phyloP scores from a whole-genome alignment of 2,797 vertebrate species.

The Poeciliopsis turneri region DNA sequence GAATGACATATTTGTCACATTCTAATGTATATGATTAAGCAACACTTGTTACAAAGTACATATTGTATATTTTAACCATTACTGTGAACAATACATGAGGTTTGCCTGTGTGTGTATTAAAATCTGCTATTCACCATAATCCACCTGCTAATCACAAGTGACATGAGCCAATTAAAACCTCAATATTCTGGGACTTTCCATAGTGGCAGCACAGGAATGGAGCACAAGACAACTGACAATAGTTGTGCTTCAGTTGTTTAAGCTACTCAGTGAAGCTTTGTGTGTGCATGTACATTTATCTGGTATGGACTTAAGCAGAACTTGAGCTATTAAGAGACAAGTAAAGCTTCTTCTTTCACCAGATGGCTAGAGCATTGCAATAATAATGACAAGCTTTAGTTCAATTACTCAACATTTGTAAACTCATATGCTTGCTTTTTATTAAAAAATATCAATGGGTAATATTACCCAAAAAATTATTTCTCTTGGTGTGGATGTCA shows the following conservation, averaged over 20 bases:
- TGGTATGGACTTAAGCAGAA: no score
- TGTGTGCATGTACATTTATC: no score
- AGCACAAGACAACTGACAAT: no score
- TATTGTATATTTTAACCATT: background rate
- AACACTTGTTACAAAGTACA: background rate
- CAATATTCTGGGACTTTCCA: background rate
- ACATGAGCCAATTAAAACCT: background rate
- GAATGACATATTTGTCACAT: background rate
- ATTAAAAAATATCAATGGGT: background rate
- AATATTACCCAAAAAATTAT: background rate
- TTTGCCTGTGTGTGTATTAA: background rate
- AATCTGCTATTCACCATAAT: background rate
- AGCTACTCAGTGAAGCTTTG: no score
- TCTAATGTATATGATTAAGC: background rate
- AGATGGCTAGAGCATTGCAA: no score
- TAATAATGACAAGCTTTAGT: no score
- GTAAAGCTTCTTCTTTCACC: no score
- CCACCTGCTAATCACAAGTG: background rate
- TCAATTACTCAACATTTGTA: background rate
- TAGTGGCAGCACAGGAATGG: background rate
- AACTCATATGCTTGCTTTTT: background rate
- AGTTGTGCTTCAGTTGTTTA: no score
- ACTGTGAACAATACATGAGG: background rate
- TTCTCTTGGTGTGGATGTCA: background rate
- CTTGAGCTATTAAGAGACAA: no score